Evolutionary conservation across 1,140 invertebrate genomes (phyloP).

Genomic region (Trichomalopsis sarcophagae): DNA sequence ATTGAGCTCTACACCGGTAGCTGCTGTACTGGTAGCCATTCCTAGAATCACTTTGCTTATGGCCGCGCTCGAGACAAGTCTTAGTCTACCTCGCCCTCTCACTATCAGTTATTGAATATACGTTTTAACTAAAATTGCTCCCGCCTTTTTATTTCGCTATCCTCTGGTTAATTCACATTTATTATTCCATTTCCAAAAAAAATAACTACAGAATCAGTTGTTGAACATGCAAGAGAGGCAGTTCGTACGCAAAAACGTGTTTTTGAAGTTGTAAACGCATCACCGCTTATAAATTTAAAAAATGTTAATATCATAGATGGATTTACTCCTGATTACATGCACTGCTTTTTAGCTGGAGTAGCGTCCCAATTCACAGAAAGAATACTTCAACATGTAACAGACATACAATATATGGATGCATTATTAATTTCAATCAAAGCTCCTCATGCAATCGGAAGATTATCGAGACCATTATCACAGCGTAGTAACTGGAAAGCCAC

Average conservation of each 20-base stretch:
- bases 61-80: no score
- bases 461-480: neutral
- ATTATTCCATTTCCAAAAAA: neutral
- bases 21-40: no score
- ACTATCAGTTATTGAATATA: no score
- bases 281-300: neutral
- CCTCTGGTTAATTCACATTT: no score
- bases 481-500: neutral
- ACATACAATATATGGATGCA: no score
- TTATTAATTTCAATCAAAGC: neutral
- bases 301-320: neutral
- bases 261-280: neutral
- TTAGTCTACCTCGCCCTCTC: no score
- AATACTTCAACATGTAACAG: no score
- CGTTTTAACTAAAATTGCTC: no score
- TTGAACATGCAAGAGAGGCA: neutral
- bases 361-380: neutral
- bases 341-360: neutral
- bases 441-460: neutral
- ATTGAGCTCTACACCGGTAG: no score
- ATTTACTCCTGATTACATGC: neutral
- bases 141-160: no score
- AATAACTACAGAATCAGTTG: neutral
- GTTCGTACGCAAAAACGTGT: no score
- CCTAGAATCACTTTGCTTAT: no score